Conservation (phyloP, 2,888 invertebrate genomes). For the Euclidia mi region DNA sequence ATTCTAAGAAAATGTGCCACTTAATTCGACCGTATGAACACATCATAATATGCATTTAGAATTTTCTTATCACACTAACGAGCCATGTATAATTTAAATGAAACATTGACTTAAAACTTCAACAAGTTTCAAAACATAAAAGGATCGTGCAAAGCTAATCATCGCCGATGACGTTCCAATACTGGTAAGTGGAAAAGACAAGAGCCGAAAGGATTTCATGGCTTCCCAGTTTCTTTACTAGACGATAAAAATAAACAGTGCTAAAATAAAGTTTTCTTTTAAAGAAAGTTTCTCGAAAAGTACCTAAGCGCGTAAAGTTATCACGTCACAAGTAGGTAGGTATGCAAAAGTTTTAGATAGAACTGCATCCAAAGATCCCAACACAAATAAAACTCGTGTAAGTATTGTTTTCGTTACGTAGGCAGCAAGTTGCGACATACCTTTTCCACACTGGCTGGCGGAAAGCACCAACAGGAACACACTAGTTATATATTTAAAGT, state of each 20-base stretch:
- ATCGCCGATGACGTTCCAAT: slow-evolving; percentile 33
- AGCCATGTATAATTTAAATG: background rate
- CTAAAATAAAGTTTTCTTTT: slow-evolving; percentile 29
- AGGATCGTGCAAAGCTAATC: slow-evolving; percentile 6
- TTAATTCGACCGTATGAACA: too few species aligned
- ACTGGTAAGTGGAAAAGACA: slow-evolving; percentile 22
- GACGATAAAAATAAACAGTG: slow-evolving; percentile 31
- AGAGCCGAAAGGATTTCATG: slow-evolving; percentile 40
- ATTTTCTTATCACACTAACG: background rate
- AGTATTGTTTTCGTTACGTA: slow-evolving; percentile 50
- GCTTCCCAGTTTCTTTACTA: slow-evolving; percentile 21
- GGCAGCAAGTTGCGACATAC: slow-evolving; percentile 58
- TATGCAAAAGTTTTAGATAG: slow-evolving; percentile 30
- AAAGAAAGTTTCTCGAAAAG: slow-evolving; percentile 18
- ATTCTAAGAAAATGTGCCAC: too few species aligned
- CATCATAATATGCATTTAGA: too few species aligned
- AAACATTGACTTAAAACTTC: background rate
- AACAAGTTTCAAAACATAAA: background rate
- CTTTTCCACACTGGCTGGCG: slow-evolving; percentile 51
- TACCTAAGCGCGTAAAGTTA: slow-evolving; percentile 3
- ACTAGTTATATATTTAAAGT: slow-evolving; percentile 55
- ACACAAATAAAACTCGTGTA: slow-evolving; percentile 30
- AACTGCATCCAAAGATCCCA: slow-evolving; percentile 25
- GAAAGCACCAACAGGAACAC: slow-evolving; percentile 57
- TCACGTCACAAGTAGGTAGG: slow-evolving; percentile 4